A percentile compares a stretch with the other conserved stretches of the same genome.
These are phyloP conservation scores for Diadema setosum DNA, from an alignment of 35 echinoderm and acorn worm species.

Conservation along the genomic window DNA sequence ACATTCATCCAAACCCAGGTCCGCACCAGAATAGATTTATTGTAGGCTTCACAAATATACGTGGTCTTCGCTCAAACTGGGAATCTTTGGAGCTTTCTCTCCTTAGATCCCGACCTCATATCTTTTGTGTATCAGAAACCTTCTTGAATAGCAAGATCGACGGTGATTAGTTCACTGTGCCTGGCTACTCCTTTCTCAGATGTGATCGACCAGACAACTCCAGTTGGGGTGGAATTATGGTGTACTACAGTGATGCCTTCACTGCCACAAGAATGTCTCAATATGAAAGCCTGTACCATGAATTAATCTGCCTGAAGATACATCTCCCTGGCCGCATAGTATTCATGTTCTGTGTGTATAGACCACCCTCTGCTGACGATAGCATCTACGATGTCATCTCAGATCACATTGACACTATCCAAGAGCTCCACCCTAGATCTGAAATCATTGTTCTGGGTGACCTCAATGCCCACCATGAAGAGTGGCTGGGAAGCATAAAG, in stretches of 20 bases:
- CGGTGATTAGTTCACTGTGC: not conserved
- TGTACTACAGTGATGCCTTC: not conserved
- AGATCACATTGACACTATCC: not conserved
- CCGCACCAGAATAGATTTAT: not conserved
- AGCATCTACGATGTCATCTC: too few species aligned
- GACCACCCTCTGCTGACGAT: too few species aligned
- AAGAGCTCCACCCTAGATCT: not conserved
- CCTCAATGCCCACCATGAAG: conserved; percentile 12
- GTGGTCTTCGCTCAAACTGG: not conserved
- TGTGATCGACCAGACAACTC: not conserved
- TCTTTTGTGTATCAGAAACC: not conserved
- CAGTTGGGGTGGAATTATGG: not conserved
- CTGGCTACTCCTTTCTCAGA: not conserved
- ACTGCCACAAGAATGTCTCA: not conserved
- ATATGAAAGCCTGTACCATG: not conserved
- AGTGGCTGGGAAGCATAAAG: conserved; percentile 10
- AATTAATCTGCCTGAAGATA: not conserved
- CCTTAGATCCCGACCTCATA: not conserved
- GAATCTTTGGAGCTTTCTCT: not conserved
- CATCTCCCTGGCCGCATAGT: not conserved
- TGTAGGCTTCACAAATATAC: not conserved
- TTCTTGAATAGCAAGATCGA: conserved; percentile 12
- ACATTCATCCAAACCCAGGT: not conserved
- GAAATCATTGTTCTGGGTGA: too few species aligned
- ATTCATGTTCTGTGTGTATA: not conserved